Conservation (phyloP, 92 coral and sea anemone genomes). For the Scolanthus callimorphus region DNA sequence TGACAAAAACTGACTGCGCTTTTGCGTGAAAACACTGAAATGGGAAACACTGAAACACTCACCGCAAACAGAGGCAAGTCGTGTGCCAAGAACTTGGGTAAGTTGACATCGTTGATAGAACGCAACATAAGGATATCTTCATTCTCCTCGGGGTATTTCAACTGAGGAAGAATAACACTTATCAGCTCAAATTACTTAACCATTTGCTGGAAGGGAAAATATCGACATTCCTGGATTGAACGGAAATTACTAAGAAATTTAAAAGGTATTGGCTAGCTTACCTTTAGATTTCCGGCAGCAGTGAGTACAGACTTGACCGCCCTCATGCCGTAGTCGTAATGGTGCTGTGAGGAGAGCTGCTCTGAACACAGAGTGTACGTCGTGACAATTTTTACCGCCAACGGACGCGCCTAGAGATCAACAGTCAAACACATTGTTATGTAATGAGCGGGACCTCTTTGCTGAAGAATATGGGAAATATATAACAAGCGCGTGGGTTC, state of each 20-base stretch:
- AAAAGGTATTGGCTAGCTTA: constrained; percentile 11
- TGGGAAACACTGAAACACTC: constrained; percentile 13
- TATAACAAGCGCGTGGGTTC: neutral
- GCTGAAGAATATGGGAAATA: too few relatives aligned
- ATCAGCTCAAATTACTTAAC: too few relatives aligned
- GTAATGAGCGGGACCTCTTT: neutral
- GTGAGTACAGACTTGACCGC: constrained; percentile 98
- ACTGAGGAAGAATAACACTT: constrained; percentile 26
- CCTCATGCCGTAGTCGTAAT: constrained; percentile 98
- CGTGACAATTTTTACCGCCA: constrained; percentile 97
- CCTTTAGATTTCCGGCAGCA: constrained; percentile 98
- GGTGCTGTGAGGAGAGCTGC: constrained; percentile 96
- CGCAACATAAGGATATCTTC: constrained; percentile 95
- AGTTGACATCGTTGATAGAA: constrained; percentile 95
- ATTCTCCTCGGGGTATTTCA: constrained; percentile 92
- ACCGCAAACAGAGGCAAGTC: constrained; percentile 95
- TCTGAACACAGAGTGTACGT: constrained; percentile 97
- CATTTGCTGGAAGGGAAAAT: too few relatives aligned
- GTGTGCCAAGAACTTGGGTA: constrained; percentile 95
- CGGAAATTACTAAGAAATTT: too few relatives aligned
- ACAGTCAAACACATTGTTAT: too few relatives aligned
- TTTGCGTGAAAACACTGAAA: too few relatives aligned
- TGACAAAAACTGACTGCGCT: too few relatives aligned
- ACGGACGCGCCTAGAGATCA: constrained; percentile 73
- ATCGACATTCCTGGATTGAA: too few relatives aligned